phyloP scores from a whole-genome alignment of 2,797 vertebrate species.

The Molothrus ater region DNA sequence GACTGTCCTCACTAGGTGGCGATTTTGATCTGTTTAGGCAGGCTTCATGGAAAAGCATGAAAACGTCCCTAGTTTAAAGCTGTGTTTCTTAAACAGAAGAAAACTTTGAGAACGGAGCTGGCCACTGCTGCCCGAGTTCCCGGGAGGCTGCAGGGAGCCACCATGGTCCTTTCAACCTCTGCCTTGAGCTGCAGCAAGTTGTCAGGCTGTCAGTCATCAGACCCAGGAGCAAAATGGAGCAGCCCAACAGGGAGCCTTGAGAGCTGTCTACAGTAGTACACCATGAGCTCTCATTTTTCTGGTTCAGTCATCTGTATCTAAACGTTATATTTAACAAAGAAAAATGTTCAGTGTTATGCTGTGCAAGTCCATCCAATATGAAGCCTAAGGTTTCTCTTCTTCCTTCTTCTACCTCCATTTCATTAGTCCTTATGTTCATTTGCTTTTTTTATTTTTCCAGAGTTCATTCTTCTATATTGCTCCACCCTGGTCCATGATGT shows the following conservation, averaged over 20 bases:
- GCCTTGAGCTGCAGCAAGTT: background rate
- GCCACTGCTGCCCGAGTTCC: accelerated
- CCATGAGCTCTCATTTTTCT: background rate
- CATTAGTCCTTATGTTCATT: background rate
- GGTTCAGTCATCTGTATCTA: background rate
- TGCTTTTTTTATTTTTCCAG: background rate
- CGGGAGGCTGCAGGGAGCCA: accelerated
- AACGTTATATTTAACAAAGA: background rate
- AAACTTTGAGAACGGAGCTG: background rate
- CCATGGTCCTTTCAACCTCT: background rate
- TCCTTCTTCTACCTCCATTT: background rate
- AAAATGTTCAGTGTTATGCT: background rate
- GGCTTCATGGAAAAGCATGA: background rate
- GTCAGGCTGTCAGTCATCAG: background rate
- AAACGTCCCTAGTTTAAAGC: background rate
- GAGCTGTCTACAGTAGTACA: background rate
- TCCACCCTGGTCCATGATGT: background rate
- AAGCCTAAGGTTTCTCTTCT: background rate
- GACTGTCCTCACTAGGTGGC: slow-evolving; percentile 57
- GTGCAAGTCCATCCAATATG: background rate
- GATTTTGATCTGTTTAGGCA: slow-evolving; percentile 2
- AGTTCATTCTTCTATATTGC: background rate
- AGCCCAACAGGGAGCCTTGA: background rate
- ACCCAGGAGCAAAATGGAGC: background rate
- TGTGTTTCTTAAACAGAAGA: background rate